A percentile compares a stretch with the other conserved stretches of the same genome.
Conservation (phyloP, 2,797 vertebrate species). For the Aulostomus chinensis region DNA sequence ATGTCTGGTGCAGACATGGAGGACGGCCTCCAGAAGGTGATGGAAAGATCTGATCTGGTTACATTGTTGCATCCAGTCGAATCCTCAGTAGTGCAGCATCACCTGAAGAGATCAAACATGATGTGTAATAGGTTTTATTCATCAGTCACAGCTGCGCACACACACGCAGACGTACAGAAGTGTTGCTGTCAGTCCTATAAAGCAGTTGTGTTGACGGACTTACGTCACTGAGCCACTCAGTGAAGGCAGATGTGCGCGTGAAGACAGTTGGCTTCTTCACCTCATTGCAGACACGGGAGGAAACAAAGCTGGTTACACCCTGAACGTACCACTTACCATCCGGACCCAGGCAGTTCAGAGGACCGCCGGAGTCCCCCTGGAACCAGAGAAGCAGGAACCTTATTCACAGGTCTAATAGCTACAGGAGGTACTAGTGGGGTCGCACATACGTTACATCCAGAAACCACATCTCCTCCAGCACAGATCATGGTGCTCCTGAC, state of each 20-base stretch:
- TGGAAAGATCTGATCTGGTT: conserved; percentile 1
- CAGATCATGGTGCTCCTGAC: conserved; percentile 82
- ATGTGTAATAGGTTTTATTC: too few species aligned
- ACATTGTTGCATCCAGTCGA: conserved; percentile 3
- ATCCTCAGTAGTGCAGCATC: conserved; percentile 58
- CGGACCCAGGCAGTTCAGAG: conserved; percentile 68
- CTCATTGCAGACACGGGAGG: conserved; percentile 63
- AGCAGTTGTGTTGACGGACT: conserved; percentile 2
- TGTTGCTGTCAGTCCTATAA: neutral
- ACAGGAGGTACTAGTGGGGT: neutral
- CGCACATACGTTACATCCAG: conserved; percentile 80
- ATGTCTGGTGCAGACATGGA: too few species aligned
- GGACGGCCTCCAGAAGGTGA: neutral
- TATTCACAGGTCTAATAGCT: too few species aligned
- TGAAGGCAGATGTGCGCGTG: conserved; percentile 71
- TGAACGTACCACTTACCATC: conserved; percentile 73
- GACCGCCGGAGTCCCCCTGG: conserved; percentile 74
- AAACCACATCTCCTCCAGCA: conserved; percentile 76
- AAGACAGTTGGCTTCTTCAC: conserved; percentile 75
- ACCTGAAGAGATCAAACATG: conserved; percentile 49
- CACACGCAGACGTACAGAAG: too few species aligned
- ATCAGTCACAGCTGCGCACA: too few species aligned
- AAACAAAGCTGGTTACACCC: conserved; percentile 76
- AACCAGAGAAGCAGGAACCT: neutral
- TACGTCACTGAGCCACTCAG: conserved; percentile 66